phyloP scores from a whole-genome alignment of 2,888 invertebrate species.

The Thelaira solivaga region DNA sequence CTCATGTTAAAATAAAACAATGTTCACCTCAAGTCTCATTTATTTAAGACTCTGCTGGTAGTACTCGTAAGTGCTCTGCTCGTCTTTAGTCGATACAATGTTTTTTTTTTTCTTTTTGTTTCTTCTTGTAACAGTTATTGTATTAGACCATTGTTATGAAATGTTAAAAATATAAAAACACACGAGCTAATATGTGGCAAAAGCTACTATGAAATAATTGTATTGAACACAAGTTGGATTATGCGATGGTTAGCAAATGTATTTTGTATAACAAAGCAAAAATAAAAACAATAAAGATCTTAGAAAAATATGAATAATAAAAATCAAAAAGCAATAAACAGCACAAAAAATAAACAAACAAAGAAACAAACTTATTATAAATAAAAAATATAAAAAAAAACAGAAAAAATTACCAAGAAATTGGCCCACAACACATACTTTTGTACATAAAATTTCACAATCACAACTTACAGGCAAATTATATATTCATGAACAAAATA shows the following conservation, averaged over 20 bases:
- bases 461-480: too few species aligned
- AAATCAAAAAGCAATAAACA: not conserved
- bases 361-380: not conserved
- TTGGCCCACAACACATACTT: conserved; percentile 32
- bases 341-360: not conserved
- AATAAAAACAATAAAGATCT: conserved; percentile 13
- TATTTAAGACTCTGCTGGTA: not conserved
- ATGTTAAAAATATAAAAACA: conserved; percentile 11
- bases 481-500: too few species aligned
- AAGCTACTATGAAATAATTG: conserved; percentile 23
- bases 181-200: not conserved
- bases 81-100: conserved; percentile 6
- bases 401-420: conserved; percentile 13
- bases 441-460: too few species aligned
- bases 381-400: not conserved
- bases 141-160: conserved; percentile 34
- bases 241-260: not conserved
- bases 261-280: conserved; percentile 1
- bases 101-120: not conserved
- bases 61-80: not conserved
- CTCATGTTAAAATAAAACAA: too few species aligned
- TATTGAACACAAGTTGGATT: not conserved
- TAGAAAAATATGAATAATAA: not conserved
- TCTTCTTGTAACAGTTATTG: too few species aligned
- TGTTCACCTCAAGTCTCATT: conserved; percentile 5